These are phyloP conservation scores for Venusia cambrica DNA, from an alignment of 2,888 invertebrate species.

Conservation along the genomic window DNA sequence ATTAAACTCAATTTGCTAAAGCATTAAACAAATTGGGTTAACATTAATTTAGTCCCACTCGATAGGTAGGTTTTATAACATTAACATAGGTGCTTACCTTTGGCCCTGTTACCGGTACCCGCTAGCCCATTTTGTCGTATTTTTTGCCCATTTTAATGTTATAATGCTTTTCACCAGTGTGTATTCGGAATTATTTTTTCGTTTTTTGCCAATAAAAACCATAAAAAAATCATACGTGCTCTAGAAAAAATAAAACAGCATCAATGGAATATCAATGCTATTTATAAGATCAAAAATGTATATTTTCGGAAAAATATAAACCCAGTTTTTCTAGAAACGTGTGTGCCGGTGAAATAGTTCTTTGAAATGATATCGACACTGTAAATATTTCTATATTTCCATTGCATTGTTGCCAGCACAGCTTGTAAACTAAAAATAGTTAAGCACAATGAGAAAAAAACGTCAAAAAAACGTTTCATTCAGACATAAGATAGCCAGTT, in stretches of 20 bases:
- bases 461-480: too few relatives aligned
- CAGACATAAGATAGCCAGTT: too few relatives aligned
- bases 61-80: slow-evolving; percentile 28
- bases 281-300: slow-evolving; percentile 20
- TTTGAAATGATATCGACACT: slow-evolving; percentile 52
- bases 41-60: slow-evolving; percentile 33
- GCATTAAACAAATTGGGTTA: slow-evolving; percentile 48
- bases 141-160: too few relatives aligned
- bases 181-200: too few relatives aligned
- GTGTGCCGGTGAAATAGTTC: slow-evolving; percentile 33
- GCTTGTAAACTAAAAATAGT: slow-evolving; percentile 36
- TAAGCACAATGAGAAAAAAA: slow-evolving; percentile 22
- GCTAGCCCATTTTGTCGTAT: too few relatives aligned
- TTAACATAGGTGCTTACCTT: too few relatives aligned
- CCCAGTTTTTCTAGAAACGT: slow-evolving; percentile 30
- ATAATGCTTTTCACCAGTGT: too few relatives aligned
- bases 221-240: too few relatives aligned
- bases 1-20: slow-evolving; percentile 34
- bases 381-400: slow-evolving; percentile 51
- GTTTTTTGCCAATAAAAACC: too few relatives aligned
- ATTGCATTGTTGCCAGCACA: slow-evolving; percentile 50
- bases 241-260: too few relatives aligned
- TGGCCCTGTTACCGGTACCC: too few relatives aligned
- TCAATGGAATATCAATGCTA: too few relatives aligned
- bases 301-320: slow-evolving; percentile 26